Conservation (phyloP, 2,797 vertebrate genomes). For the Apogon talboti region DNA sequence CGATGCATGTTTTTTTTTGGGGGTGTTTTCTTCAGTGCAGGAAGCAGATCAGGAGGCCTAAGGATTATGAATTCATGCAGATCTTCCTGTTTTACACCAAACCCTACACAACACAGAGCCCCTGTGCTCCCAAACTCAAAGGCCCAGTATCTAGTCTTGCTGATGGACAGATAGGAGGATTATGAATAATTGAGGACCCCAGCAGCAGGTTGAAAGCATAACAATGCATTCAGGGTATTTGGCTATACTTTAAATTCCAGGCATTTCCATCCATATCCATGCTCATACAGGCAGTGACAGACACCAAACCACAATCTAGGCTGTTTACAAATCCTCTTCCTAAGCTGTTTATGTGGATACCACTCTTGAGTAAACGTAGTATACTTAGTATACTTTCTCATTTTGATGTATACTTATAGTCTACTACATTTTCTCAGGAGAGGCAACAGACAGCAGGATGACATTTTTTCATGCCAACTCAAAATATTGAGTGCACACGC, state of each 20-base stretch:
- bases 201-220: conserved; percentile 61
- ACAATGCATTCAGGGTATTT: conserved; percentile 65
- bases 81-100: conserved; percentile 45
- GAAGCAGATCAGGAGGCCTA: conserved; percentile 37
- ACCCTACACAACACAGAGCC: conserved; percentile 26
- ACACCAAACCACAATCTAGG: conserved; percentile 9
- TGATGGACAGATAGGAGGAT: conserved; percentile 61
- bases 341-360: conserved; percentile 19
- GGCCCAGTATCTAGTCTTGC: conserved; percentile 31
- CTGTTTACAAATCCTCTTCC: conserved; percentile 11
- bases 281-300: conserved; percentile 18
- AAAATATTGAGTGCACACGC: background rate
- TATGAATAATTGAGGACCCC: conserved; percentile 71
- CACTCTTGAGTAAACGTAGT: conserved; percentile 84
- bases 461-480: conserved; percentile 11
- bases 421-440: conserved; percentile 84
- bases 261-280: conserved; percentile 30
- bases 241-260: conserved; percentile 55
- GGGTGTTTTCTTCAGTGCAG: background rate
- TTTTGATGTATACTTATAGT: conserved; percentile 84
- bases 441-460: conserved; percentile 34
- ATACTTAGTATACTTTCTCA: conserved; percentile 84
- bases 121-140: conserved; percentile 36
- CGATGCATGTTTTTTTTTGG: conserved; percentile 35
- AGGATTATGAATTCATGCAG: conserved; percentile 53